Evolutionary conservation across 2,888 invertebrate species (phyloP).

Genomic region (Cosmia pyralina): DNA sequence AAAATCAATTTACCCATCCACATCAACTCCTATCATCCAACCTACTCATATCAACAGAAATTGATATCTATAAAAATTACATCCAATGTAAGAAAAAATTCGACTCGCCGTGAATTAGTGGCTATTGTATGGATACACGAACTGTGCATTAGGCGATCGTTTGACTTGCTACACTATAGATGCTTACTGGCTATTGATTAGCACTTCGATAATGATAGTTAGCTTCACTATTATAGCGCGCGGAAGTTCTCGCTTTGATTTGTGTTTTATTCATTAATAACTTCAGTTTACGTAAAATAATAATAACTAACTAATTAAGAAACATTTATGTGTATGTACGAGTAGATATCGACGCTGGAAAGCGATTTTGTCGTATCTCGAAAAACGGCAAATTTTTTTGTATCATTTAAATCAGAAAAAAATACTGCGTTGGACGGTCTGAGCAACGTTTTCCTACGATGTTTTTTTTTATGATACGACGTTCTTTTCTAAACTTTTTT

Average conservation of each 20-base stretch:
- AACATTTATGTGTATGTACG: too few relatives aligned
- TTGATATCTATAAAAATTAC: constrained; percentile 9
- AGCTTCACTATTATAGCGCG: background rate
- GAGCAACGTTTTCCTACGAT: too few relatives aligned
- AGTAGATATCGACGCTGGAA: too few relatives aligned
- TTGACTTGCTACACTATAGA: constrained; percentile 61
- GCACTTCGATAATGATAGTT: constrained; percentile 29
- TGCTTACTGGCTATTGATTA: constrained; percentile 53
- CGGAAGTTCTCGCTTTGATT: constrained; percentile 18
- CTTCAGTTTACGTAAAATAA: background rate
- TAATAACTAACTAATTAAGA: background rate
- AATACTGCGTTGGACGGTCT: too few relatives aligned
- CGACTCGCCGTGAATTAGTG: constrained; percentile 61
- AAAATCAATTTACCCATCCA: constrained; percentile 25
- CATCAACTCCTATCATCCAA: constrained; percentile 20
- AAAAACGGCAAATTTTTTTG: too few relatives aligned
- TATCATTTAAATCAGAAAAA: too few relatives aligned
- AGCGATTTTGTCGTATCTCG: too few relatives aligned
- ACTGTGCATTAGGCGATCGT: constrained; percentile 71
- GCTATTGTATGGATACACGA: constrained; percentile 72
- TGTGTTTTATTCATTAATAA: background rate
- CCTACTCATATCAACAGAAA: constrained; percentile 24
- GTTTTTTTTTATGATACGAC: too few relatives aligned
- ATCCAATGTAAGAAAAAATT: constrained; percentile 28
- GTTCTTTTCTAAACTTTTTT: too few relatives aligned